Percentiles rank a stretch among this genome's conserved stretches.
Conservation (phyloP, 2,888 invertebrate species). For the Spisula solida region DNA sequence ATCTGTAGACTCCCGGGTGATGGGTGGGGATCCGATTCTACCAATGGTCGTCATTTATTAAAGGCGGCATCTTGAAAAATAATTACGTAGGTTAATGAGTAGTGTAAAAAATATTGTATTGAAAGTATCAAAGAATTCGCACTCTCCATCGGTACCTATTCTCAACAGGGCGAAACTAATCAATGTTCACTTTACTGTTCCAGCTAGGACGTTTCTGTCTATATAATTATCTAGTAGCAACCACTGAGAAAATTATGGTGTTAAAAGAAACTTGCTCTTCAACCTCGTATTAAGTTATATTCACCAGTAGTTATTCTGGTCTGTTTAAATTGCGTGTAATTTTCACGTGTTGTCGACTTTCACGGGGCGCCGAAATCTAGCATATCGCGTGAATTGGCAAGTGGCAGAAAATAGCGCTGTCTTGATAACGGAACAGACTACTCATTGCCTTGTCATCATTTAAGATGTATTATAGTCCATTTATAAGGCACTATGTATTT, state of each 20-base stretch:
- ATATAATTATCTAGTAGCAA: too few relatives aligned
- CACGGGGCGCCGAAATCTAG: not conserved
- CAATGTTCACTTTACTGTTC: too few relatives aligned
- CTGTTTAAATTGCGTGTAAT: not conserved
- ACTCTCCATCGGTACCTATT: too few relatives aligned
- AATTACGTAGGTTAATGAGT: not conserved
- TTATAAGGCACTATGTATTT: not conserved
- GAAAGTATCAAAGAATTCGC: not conserved
- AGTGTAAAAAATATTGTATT: not conserved
- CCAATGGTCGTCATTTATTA: too few relatives aligned
- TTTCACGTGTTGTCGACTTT: not conserved
- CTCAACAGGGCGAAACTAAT: too few relatives aligned
- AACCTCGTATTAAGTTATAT: not conserved
- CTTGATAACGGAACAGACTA: not conserved
- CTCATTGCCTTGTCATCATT: slow-evolving; percentile 10
- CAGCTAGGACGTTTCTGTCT: too few relatives aligned
- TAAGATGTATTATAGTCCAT: not conserved
- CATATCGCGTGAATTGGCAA: slow-evolving; percentile 1
- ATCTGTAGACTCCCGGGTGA: too few relatives aligned
- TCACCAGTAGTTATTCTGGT: not conserved
- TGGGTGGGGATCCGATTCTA: too few relatives aligned
- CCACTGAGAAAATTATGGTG: too few relatives aligned
- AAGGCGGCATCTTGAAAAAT: too few relatives aligned
- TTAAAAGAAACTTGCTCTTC: not conserved
- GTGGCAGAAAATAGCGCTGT: not conserved